Base-by-base conservation (phyloP, 2,797 vertebrate species). In the Oreochromis grahami region DNA sequence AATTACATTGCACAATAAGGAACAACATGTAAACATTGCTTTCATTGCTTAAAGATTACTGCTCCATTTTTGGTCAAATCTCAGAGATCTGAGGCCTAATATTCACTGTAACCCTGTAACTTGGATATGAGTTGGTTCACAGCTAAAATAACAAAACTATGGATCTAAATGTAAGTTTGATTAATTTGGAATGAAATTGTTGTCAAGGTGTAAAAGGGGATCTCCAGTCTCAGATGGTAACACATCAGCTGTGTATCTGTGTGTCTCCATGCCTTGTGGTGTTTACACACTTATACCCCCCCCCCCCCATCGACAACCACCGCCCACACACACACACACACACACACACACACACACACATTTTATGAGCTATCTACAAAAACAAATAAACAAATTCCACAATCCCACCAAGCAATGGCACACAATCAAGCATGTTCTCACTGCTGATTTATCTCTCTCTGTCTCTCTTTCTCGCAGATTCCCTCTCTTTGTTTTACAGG, bases 371-470 rank as follows among this genome's bases (percentile, higher is more conserved):
- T 78, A 81, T 88, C 82, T 80, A 56, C 55, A 85, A 88, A 93
- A 88, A 84, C 82, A 94, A 94, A 95, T 88, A 92, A 90, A 92
- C 87, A 93, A 86, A 89, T 78, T 79, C 52, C 68, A 79, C 53
- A 86, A 50, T 79, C 74, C 50, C 50, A 63, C 79, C 24, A 26
- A 51, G 63, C 82, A 81, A 78, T 26, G 11, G 50, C 79, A 81
- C 80, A 77, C 81, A 72, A 80, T 82, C 68, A 77, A 60, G 74
- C 81, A 78, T 81, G 82, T 78, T 87, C 76, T 81, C 80, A 43
- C 82, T 84, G 70, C 78, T 81, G 65, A n/a, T 83, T 74, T 86
- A 77, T 83, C 82, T 79, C 48, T 81, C 4, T 82, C 8, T 78
- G 12, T 77, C 6, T 80, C 53, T 82, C 12, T 52, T 80, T 77